A percentile compares a stretch with the other conserved stretches of the same genome.
These are phyloP conservation scores for Platorchestia sp. DNA, from an alignment of 1,140 invertebrate genomes.

Conservation along the genomic window DNA sequence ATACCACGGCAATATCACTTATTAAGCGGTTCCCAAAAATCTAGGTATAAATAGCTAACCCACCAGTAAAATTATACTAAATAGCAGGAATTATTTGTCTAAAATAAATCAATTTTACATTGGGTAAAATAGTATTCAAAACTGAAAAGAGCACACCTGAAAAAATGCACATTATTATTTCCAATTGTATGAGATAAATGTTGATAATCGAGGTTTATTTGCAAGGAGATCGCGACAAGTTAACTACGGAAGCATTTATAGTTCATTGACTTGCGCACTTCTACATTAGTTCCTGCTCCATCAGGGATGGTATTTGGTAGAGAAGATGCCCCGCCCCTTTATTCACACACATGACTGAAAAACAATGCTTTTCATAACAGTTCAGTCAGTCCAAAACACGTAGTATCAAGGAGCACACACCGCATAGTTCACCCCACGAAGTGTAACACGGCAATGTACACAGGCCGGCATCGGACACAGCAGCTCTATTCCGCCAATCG, in stretches of 20 bases:
- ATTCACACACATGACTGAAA: background rate
- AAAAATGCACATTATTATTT: background rate
- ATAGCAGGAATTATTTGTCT: background rate
- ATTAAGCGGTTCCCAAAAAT: background rate
- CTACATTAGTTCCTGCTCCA: background rate
- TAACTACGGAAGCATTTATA: background rate
- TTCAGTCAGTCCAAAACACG: background rate
- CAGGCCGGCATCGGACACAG: background rate
- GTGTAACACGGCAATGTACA: background rate
- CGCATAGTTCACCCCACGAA: background rate
- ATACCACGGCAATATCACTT: background rate
- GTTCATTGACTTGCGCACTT: background rate
- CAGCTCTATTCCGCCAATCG: background rate
- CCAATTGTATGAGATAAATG: background rate
- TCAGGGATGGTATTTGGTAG: background rate
- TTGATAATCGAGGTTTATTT: background rate
- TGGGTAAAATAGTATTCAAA: background rate
- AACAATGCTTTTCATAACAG: background rate
- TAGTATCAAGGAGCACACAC: slow-evolving; percentile 17
- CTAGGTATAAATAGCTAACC: background rate
- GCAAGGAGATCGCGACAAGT: background rate
- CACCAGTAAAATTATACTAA: background rate
- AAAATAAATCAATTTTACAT: background rate
- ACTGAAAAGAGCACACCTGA: background rate
- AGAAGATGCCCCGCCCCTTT: background rate